Base-by-base conservation (phyloP, 2,888 invertebrate genomes). In the Nephrotoma flavescens region DNA sequence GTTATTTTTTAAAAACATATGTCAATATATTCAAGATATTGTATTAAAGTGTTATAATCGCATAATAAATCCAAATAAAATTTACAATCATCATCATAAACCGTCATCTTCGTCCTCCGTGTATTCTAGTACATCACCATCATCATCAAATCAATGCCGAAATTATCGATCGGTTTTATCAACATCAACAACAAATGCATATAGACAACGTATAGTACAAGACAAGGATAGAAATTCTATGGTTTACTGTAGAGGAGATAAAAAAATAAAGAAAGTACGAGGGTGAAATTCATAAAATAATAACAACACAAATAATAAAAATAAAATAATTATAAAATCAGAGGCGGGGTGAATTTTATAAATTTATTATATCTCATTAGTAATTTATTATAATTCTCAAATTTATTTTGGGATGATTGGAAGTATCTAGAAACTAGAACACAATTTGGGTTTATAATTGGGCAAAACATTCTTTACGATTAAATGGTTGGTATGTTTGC, bases 1-100 rank as follows among this genome's bases (percentile, higher is more conserved):
- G 87, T 88, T 91, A 89, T 90, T 91, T 88, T 91, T 91, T 87
- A 90, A 91, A 91, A 91, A 91, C 89, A 89, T 91, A 89, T 91
- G 91, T 89, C 89, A 91, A 88, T 91, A 90, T 88, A 90, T 91
- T 87, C 91, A 91, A 89, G 90, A 90, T 86, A 89, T 91, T 87
- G 90, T 91, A 87, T 89, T 91, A 88, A 89, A 89, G 88, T 89
- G 91, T 88, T 91, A 91, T 88, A 91, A 91, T 89, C 89, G 90
- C 89, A 91, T 91, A 90, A 90, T 91, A 88, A 91, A 91, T 88
- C 90, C 90, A 12, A 86, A 86, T 41, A 86, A 85, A 41, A 87
- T 44, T 47, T 87, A 87, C 44, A 86, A 19, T 41, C 44, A 57
- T 6, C 31, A 31, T 42, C 15, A 83, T 31, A 85, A 85, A 45